Percentiles rank a stretch among this genome's conserved stretches.
Evolutionary conservation across 2,113 vertebrate species (phyloP).

Genomic region (Scopus umbretta): DNA sequence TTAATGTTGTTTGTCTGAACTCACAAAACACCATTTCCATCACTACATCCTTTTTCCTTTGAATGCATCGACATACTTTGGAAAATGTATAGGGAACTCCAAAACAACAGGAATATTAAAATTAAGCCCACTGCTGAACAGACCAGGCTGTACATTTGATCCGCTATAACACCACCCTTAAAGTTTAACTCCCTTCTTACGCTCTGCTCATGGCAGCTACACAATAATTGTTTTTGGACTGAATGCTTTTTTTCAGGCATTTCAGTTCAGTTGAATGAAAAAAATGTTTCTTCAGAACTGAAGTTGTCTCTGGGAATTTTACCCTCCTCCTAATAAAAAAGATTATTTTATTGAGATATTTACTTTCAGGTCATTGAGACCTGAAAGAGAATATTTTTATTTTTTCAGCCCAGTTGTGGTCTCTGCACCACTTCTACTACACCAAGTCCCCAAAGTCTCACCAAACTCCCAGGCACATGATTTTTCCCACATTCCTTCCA

Average conservation of each 20-base stretch:
- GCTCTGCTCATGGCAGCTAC: not conserved
- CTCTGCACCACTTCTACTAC: not conserved
- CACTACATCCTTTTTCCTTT: not conserved
- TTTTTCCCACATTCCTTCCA: not conserved
- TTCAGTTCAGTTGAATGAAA: not conserved
- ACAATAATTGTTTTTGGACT: not conserved
- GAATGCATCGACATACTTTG: not conserved
- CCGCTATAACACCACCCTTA: not conserved
- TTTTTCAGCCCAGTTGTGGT: not conserved
- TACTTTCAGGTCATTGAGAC: not conserved
- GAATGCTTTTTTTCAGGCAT: not conserved
- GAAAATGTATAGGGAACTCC: not conserved
- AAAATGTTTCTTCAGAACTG: not conserved
- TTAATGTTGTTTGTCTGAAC: not conserved
- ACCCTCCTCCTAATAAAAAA: not conserved
- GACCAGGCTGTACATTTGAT: not conserved
- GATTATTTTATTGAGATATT: not conserved
- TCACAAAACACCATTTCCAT: not conserved
- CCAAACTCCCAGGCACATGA: not conserved
- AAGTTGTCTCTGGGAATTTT: not conserved
- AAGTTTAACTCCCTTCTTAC: not conserved
- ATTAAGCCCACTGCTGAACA: not conserved
- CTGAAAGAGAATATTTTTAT: not conserved
- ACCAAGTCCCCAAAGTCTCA: fast-evolving
- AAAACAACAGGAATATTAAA: not conserved